Evolutionary conservation across 2,888 invertebrate genomes (phyloP).

Genomic region (Stenoptilia bipunctidactyla): DNA sequence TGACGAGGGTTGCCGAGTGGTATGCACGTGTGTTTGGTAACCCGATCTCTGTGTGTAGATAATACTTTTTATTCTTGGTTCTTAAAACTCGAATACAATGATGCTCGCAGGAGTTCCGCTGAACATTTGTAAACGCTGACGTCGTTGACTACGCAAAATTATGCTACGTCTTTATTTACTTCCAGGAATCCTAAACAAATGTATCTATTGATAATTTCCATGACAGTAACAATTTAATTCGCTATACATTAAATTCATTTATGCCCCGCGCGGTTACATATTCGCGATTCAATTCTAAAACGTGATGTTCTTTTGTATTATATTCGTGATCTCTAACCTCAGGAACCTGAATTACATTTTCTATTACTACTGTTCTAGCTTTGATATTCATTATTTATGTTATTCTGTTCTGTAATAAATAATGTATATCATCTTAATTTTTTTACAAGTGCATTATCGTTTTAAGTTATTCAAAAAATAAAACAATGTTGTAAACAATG

Average conservation of each 20-base stretch:
- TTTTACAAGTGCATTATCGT: not conserved
- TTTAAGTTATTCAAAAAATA: not conserved
- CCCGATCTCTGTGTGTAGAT: conserved; percentile 35
- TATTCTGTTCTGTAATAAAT: not conserved
- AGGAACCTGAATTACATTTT: not conserved
- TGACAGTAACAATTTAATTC: too few species aligned
- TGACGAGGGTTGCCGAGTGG: conserved; percentile 14
- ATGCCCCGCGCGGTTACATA: not conserved
- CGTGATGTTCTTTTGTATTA: not conserved
- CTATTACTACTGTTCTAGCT: not conserved
- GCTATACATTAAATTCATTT: not conserved
- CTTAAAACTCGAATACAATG: conserved; percentile 1
- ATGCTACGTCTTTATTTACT: too few species aligned
- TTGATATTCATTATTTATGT: not conserved
- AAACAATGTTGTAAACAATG: too few species aligned
- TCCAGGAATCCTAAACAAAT: too few species aligned
- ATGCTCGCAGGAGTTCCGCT: not conserved
- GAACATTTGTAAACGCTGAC: too few species aligned
- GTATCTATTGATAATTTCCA: too few species aligned
- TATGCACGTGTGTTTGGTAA: conserved; percentile 44
- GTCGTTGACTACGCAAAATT: too few species aligned
- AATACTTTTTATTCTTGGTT: conserved; percentile 31
- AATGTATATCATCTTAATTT: not conserved
- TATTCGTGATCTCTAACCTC: not conserved
- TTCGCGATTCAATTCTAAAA: not conserved